Evolutionary conservation across 2,797 vertebrate genomes (phyloP).

Genomic region (Pelochelys cantorii): DNA sequence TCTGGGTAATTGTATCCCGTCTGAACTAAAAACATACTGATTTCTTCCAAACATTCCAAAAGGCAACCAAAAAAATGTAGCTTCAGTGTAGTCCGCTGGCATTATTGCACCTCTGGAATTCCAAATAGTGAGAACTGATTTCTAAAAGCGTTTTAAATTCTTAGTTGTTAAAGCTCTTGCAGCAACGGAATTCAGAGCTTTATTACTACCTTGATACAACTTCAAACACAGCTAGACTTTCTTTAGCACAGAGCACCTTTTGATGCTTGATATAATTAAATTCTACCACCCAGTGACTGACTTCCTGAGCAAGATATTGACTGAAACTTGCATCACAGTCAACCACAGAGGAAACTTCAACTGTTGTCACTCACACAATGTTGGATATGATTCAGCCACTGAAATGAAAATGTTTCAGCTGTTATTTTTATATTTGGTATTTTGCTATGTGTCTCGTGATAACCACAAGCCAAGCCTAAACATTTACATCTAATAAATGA

Average conservation of each 20-base stretch:
- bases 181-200: neutral
- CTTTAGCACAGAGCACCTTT: neutral
- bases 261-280: conserved; percentile 17
- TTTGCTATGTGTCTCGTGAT: neutral
- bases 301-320: conserved; percentile 28
- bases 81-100: neutral
- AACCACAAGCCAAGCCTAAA: neutral
- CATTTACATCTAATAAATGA: neutral
- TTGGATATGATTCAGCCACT: conserved; percentile 40
- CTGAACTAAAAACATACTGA: neutral
- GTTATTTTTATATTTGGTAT: conserved; percentile 16
- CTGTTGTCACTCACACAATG: conserved; percentile 57
- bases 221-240: neutral
- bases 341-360: conserved; percentile 58
- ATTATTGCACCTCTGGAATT: neutral
- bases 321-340: conserved; percentile 40
- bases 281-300: conserved; percentile 21
- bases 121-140: neutral
- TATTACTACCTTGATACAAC: neutral
- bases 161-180: neutral
- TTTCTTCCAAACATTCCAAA: neutral
- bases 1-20: neutral
- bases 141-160: neutral
- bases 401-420: conserved; percentile 60
- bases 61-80: neutral